Conservation (phyloP, 30 jellyfish, hydroid and myxozoan species). For the Sanderia malayensis region DNA sequence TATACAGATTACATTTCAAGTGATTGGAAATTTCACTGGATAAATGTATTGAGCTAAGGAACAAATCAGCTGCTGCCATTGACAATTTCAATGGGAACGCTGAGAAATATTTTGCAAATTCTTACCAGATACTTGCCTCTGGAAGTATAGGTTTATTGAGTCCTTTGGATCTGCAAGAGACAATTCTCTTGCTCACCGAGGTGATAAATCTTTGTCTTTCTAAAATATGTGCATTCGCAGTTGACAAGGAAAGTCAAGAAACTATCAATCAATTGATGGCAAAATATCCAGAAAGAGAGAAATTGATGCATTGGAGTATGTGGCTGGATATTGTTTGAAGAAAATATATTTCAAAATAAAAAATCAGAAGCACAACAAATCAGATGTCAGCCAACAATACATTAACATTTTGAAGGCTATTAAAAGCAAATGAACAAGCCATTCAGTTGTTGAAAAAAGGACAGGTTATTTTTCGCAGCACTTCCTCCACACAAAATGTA, state of each 20-base stretch:
- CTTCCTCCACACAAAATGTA: constrained; percentile 19
- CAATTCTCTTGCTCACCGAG: constrained; percentile 26
- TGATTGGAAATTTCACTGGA: constrained; percentile 24
- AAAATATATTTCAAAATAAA: constrained; percentile 31
- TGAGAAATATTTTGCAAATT: constrained; percentile 12
- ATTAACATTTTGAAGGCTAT: constrained; percentile 43
- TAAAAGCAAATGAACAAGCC: constrained; percentile 45
- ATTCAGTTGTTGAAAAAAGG: constrained; percentile 38
- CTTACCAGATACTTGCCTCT: constrained; percentile 32
- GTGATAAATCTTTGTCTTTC: constrained; percentile 15
- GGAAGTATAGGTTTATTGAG: constrained; percentile 13
- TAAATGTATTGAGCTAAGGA: constrained; percentile 6
- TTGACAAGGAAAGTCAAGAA: constrained; percentile 6
- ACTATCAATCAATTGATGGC: not conserved
- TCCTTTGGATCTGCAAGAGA: constrained; percentile 12
- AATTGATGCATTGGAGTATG: constrained; percentile 29
- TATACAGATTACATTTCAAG: constrained; percentile 19
- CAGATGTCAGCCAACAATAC: constrained; percentile 34
- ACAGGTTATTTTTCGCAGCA: constrained; percentile 22
- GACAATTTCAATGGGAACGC: constrained; percentile 23
- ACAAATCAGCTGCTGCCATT: constrained; percentile 9
- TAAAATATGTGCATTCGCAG: not conserved
- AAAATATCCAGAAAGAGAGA: not conserved
- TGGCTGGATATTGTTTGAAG: constrained; percentile 26
- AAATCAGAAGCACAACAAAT: constrained; percentile 9